A percentile compares a stretch with the other conserved stretches of the same genome.
Conservation (phyloP, 2,888 invertebrate genomes). For the Platycheirus rosarum region DNA sequence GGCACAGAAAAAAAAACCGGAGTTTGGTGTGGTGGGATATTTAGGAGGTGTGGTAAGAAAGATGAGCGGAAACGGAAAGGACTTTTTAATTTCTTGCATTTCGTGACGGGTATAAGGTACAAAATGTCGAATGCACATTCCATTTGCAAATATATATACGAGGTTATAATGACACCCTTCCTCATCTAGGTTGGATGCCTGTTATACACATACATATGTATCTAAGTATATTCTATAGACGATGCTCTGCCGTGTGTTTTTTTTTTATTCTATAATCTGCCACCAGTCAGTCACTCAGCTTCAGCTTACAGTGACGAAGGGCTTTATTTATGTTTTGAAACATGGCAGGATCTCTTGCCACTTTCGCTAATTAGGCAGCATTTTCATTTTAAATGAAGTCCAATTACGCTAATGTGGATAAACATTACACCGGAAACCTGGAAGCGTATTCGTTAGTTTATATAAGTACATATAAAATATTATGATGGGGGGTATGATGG, state of each 20-base stretch:
- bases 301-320: constrained; percentile 48
- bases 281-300: constrained; percentile 43
- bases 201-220: not conserved
- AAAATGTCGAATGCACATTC: constrained; percentile 64
- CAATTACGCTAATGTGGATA: constrained; percentile 77
- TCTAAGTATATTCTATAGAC: not conserved
- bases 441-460: constrained; percentile 70
- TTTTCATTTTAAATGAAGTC: constrained; percentile 77
- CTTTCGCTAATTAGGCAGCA: constrained; percentile 77
- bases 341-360: constrained; percentile 75
- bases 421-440: constrained; percentile 77
- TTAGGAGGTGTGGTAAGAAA: constrained; percentile 34
- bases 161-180: constrained; percentile 61
- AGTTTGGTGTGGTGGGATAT: constrained; percentile 3
- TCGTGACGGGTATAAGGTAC: constrained; percentile 38
- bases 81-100: constrained; percentile 69
- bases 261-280: constrained; percentile 37
- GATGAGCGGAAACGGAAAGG: constrained; percentile 57
- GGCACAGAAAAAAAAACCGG: constrained; percentile 2
- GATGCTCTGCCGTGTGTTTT: constrained; percentile 21
- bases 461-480: constrained; percentile 46
- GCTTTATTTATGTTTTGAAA: constrained; percentile 35
- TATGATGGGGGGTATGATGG: not conserved
- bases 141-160: constrained; percentile 55
- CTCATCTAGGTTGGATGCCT: not conserved